phyloP scores from a whole-genome alignment of 2,797 vertebrate species.

The Merluccius polli region DNA sequence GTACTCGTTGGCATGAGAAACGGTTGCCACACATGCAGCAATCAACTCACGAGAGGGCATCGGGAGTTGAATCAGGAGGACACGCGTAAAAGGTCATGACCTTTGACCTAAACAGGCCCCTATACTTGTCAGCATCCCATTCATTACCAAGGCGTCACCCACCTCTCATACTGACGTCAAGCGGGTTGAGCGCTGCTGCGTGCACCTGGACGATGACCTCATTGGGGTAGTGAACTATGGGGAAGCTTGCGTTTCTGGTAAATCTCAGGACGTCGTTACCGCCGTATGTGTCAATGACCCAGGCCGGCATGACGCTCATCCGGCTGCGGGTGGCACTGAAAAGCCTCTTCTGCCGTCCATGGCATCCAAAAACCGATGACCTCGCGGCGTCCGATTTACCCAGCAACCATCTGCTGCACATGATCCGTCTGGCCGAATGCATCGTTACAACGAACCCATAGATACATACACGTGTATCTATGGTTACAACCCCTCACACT shows the following conservation, averaged over 20 bases:
- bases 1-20: too few species aligned
- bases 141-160: constrained; percentile 58
- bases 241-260: constrained; percentile 79
- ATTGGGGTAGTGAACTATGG: constrained; percentile 85
- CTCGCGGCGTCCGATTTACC: constrained; percentile 4
- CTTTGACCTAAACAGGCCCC: not conserved
- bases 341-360: constrained; percentile 29
- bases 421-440: constrained; percentile 31
- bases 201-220: constrained; percentile 91
- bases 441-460: constrained; percentile 27
- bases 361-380: not conserved
- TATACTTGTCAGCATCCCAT: not conserved
- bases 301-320: constrained; percentile 82
- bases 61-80: too few species aligned
- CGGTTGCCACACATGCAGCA: not conserved
- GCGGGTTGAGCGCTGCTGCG: constrained; percentile 87
- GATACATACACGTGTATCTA: too few species aligned
- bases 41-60: not conserved
- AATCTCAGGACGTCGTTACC: constrained; percentile 83
- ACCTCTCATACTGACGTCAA: constrained; percentile 96
- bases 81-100: too few species aligned
- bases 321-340: constrained; percentile 61
- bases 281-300: constrained; percentile 93
- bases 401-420: constrained; percentile 28
- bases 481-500: too few species aligned